phyloP scores from a whole-genome alignment of 2,797 vertebrate species.

The Danio albolineatus region DNA sequence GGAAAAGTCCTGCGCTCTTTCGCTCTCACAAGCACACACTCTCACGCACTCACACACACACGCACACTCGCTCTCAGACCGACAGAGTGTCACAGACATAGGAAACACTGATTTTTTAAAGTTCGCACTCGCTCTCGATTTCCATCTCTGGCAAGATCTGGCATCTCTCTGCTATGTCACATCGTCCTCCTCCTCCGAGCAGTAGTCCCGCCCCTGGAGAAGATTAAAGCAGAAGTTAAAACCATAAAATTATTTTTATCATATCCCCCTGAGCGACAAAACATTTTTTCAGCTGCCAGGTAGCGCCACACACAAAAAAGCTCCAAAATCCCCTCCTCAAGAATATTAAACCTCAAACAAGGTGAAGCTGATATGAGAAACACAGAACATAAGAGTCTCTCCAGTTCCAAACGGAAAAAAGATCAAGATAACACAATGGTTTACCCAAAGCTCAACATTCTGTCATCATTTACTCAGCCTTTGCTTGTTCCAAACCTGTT shows the following conservation, averaged over 20 bases:
- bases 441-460: no score
- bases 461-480: no score
- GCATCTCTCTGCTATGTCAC: conserved; percentile 79
- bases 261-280: no score
- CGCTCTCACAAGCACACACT: conserved; percentile 45
- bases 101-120: conserved; percentile 73
- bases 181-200: conserved; percentile 88
- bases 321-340: not conserved
- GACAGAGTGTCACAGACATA: conserved; percentile 60
- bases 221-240: conserved; percentile 29
- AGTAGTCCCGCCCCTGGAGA: conserved; percentile 92
- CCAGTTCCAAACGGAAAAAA: not conserved
- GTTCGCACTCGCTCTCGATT: conserved; percentile 63
- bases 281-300: not conserved
- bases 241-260: not conserved
- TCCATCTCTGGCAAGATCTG: conserved; percentile 65
- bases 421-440: not conserved
- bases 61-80: conserved; percentile 59
- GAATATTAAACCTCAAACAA: not conserved
- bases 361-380: not conserved
- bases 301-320: not conserved
- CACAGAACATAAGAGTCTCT: not conserved
- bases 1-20: conserved; percentile 64
- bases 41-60: conserved; percentile 28
- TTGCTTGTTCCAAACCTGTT: no score